Conservation (phyloP, 2,797 vertebrate species). For the Bovichtus diacanthus region DNA sequence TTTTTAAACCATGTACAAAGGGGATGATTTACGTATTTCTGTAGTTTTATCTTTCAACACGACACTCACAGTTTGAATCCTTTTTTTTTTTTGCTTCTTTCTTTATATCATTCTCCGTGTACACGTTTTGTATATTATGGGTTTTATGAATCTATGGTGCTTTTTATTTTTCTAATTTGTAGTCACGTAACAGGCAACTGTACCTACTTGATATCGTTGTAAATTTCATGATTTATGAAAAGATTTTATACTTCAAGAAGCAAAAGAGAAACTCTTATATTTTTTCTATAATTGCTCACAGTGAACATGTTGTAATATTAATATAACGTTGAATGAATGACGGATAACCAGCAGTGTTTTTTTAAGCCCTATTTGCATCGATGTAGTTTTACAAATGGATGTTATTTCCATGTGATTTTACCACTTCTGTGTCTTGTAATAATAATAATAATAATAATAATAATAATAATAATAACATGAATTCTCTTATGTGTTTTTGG, state of each 20-base stretch:
- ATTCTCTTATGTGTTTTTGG: not conserved
- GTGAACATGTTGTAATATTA: not conserved
- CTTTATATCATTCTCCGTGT: not conserved
- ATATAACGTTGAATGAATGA: not conserved
- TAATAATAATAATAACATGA: not conserved
- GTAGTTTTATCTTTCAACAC: not conserved
- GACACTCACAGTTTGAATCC: conserved; percentile 7
- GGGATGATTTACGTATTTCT: not conserved
- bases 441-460: too few species aligned
- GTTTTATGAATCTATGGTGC: not conserved
- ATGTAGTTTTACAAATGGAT: not conserved
- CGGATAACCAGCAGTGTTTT: not conserved
- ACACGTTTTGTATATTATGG: conserved; percentile 1
- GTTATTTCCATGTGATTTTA: not conserved
- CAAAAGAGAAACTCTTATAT: not conserved
- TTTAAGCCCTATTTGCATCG: not conserved
- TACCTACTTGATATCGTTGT: conserved; percentile 26
- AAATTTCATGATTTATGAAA: conserved; percentile 14
- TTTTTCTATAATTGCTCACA: conserved; percentile 15
- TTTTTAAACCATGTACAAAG: not conserved
- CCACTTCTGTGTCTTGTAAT: not conserved
- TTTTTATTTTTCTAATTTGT: conserved; percentile 28
- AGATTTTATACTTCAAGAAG: conserved; percentile 21
- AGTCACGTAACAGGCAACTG: not conserved
- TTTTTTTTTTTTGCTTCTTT: too few species aligned